Evolutionary conservation across 2,113 vertebrate genomes (phyloP), one percentile per base, ranked within the genome.

Genomic region (Mionectes macconnelli): DNA sequence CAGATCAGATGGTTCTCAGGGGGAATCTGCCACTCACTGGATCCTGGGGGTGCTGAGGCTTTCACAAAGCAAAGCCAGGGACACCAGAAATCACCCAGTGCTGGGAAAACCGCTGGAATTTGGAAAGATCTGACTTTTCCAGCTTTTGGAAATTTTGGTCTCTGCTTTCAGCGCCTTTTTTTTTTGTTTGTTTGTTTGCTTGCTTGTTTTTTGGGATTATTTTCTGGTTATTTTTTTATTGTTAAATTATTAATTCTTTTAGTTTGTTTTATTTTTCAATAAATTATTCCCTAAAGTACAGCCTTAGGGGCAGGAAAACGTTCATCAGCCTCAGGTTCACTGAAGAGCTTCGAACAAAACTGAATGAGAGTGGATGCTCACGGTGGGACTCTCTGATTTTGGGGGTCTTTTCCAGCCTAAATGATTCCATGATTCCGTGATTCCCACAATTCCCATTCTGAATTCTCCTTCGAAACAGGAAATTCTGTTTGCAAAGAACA

Each of bases 361-460:
- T 8, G 37, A 44, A 9, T 7, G 9, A 6, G 62, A 20, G 23
- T 14, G 47, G 3, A 8, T 0, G 1, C 10, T 23, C 62, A 59
- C 20, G 25, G 31, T 9, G 20, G 53, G 27, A 45, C 7, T 52
- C 9, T 11, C 4, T 5, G 55, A 24, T 13, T 28, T 53, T 39
- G 47, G 28, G n/a, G 44, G 23, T 28, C 15, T 20, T 62, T 62
- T 39, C 24, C 55, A 39, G 0, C 23, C 74, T 28, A 23, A 24
- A 0, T 4, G 2, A 53, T n/a, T 53, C 55, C 63, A 52, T 66
- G 18, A 24, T 24, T 59, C 24, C 18, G 35, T 37, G 57, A 39
- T 55, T 78, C 39, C 50, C 30, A 11, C 16, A 2, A 39, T 39
- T 64, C 24, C 45, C 22, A 7, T 42, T 12, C 21, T 30, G 15